Base-by-base conservation (phyloP, 2,797 vertebrate species). In the Leptodactylus fallax region DNA sequence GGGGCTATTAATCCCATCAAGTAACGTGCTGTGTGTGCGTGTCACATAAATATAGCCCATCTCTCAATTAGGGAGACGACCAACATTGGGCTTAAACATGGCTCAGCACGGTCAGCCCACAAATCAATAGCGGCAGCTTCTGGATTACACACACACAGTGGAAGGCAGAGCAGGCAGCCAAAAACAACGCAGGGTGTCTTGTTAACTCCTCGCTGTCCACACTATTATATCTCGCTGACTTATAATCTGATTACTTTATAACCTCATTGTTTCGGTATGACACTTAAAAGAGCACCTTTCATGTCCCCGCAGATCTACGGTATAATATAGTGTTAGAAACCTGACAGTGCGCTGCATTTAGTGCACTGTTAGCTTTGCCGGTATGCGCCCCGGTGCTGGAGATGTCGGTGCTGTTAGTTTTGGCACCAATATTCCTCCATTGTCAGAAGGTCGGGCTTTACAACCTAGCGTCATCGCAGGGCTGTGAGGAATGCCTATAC, bases 41-140 rank as follows among this genome's bases (percentile, higher is more conserved):
- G 79, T 89, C 88, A 71, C 72, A 89, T 86, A 86, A 79, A 89
- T 79, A 86, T 45, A 58, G 84, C 9, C 51, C 53, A 71, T 86
- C 76, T 83, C 84, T 89, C 88, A 89, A 89, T 86, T 86, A 86
- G 81, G 60, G 51, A 78, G 79, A 80, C 36, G 76, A 79, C 79
- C 61, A 79, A 51, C 6, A n/a, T 45, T 77, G 84, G 85, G 27
- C 67, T 82, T 81, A 80, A 67, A 69, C 51, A 47, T 55, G 16
- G 72, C 84, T 83, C 84, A 79, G 87, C 88, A 78, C 78, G 51
- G 61, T 81, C 65, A 78, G 47, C 72, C 72, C 85, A 79, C 85
- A 86, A 72, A 89, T 86, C 88, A 83, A 89, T 86, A 86, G 27
- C 4, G 23, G 49, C 83, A 36, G 51, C 49, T 45, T 69, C 67